These are phyloP conservation scores for Brachionus sp. DNA, from an alignment of 1,140 invertebrate species.

Conservation along the genomic window DNA sequence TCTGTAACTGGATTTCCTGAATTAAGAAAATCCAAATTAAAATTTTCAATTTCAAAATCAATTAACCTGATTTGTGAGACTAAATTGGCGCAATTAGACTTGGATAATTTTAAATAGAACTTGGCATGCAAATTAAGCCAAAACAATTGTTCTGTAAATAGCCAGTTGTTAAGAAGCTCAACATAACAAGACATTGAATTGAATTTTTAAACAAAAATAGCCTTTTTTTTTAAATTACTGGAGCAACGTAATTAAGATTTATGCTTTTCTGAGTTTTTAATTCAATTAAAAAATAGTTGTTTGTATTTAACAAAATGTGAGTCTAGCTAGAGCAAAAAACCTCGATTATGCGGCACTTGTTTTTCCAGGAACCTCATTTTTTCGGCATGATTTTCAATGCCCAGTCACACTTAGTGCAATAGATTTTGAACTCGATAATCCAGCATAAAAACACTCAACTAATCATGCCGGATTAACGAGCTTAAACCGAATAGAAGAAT, in stretches of 20 bases:
- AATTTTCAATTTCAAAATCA: neutral
- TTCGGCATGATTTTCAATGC: too few relatives aligned
- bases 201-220: neutral
- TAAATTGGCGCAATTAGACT: neutral
- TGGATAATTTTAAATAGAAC: neutral
- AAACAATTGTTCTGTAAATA: neutral
- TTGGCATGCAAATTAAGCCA: neutral
- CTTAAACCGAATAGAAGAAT: too few relatives aligned
- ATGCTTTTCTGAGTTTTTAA: neutral
- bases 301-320: neutral
- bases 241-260: neutral
- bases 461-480: too few relatives aligned
- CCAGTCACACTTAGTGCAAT: too few relatives aligned
- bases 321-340: neutral
- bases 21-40: neutral
- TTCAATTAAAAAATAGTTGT: neutral
- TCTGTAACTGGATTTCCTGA: neutral
- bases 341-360: too few relatives aligned
- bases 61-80: slow-evolving; percentile 17
- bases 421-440: too few relatives aligned
- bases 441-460: too few relatives aligned
- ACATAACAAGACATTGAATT: neutral
- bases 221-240: neutral
- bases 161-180: slow-evolving; percentile 15
- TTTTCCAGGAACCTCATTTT: too few relatives aligned